phyloP scores from a whole-genome alignment of 2,113 vertebrate species.

The Hippocampus barbouri region DNA sequence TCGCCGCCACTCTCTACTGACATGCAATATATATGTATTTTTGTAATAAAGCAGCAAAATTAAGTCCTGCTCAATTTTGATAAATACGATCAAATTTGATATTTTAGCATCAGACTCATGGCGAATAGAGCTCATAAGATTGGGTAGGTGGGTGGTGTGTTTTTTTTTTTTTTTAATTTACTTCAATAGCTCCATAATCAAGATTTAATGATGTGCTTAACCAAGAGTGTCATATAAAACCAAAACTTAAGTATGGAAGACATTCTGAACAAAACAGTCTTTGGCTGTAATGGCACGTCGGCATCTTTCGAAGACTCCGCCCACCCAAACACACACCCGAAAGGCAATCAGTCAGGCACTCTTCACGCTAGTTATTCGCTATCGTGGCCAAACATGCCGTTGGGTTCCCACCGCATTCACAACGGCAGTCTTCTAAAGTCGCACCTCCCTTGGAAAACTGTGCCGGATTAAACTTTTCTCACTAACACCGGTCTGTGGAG shows the following conservation, averaged over 20 bases:
- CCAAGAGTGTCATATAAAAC: not conserved
- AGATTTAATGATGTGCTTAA: not conserved
- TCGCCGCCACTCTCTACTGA: not conserved
- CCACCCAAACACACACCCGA: no score
- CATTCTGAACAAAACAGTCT: not conserved
- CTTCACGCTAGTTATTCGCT: not conserved
- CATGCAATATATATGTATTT: no score
- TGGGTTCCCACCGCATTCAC: not conserved
- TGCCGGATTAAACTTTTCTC: no score
- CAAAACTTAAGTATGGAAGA: no score
- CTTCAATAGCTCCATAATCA: not conserved
- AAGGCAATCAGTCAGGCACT: not conserved
- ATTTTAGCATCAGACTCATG: not conserved
- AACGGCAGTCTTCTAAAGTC: no score
- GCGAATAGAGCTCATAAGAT: not conserved
- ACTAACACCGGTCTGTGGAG: no score
- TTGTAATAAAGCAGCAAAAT: not conserved
- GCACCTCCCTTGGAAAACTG: no score
- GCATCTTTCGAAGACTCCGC: no score
- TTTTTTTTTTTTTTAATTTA: not conserved
- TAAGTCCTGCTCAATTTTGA: not conserved
- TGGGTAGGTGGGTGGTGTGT: not conserved
- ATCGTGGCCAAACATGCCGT: not conserved
- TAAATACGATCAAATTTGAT: not conserved
- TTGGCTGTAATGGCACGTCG: no score